Base-by-base conservation (phyloP, 2,888 invertebrate species). In the Troides helena region DNA sequence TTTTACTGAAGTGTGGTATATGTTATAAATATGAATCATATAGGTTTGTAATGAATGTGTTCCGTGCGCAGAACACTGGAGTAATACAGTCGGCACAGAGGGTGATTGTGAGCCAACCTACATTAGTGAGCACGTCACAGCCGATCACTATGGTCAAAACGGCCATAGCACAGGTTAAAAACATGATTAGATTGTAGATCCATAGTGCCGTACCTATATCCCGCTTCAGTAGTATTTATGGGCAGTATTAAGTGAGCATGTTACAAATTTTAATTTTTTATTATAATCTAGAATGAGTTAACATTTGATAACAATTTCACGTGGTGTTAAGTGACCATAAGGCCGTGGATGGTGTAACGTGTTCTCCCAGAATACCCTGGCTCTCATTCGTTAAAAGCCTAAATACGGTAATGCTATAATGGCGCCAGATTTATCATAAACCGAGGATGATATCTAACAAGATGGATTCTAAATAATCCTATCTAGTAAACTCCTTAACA, bases 21-120 rank as follows among this genome's bases (percentile, higher is more conserved):
- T 58, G 18, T 56, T 56, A 56, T 58, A 58, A 58, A 58, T 63
- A 36, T 66, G 6, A 53, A 21, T 12, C 10, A 46, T 50, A 17
- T 50, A 17, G 50, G 2, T 59, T 59, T 21, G 36, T 65, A 59
- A 60, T 53, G 62, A 63, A 65, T 64, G 57, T 67, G 70, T 68
- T 65, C 77, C 72, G 76, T 77, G 79, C 76, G 79, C 89, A 92
- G 92, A 92, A 91, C 75, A 82, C 90, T 60, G 92, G 91, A 73
- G 90, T 93, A 82, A 90, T 93, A 78, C 92, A 93, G 79, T 85
- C 91, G 63, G 81, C 89, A 59, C 92, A 92, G 82, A 87, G 92
- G 74, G 90, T 93, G 83, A 88, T 91, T 71, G 89, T 89, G 71
- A 87, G 86, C 72, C 90, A 92, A 77, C 89, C 90, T 57, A 81